Base-by-base conservation (phyloP, 1,140 invertebrate genomes). In the Tribolium madens region DNA sequence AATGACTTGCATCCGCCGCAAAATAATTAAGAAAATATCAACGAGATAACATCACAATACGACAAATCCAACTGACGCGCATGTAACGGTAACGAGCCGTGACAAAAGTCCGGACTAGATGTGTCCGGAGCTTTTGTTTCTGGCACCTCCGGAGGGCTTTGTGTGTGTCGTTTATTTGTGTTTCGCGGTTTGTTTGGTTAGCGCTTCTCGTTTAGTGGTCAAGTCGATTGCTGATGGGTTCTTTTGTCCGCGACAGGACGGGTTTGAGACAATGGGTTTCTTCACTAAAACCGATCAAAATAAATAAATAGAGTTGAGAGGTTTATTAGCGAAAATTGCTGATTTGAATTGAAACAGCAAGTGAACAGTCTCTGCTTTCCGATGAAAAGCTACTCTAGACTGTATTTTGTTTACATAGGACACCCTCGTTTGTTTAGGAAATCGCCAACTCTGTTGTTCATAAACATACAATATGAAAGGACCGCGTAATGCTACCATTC, bases 381-480 rank as follows among this genome's bases (percentile, higher is more conserved):
- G 5, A 3, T 52, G 17, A 73, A 73, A 33, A 31, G 71, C 4
- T n/a, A 13, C 46, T 73, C 42, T 31, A 26, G 31, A 12, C 10
- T 18, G 21, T 53, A 33, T 68, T 42, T 68, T 75, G 73, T 75
- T 75, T 75, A 48, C 53, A 75, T 68, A 68, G 53, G 53, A 75
- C 50, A 53, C 50, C 73, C 73, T 48, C 52, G 53, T 75, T 75
- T 75, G 73, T 60, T 68, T 69, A 75, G 73, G 53, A 60, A 75
- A 64, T 75, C 73, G 50, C 73, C 42, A 60, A 75, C 31, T 26
- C n/a, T 75, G 73, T 75, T 75, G 52, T 75, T 75, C 26, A 75
- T 75, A 75, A 75, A 75, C 60, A 68, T 48, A 15, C 33, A 75
- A 33, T 75, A 47, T 75, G 42, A 64, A 68, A 42, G 73, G 5